A percentile compares a stretch with the other conserved stretches of the same genome.
These are phyloP conservation scores for Temnothorax curvispinosus DNA, from an alignment of 1,140 invertebrate genomes.

Conservation along the genomic window DNA sequence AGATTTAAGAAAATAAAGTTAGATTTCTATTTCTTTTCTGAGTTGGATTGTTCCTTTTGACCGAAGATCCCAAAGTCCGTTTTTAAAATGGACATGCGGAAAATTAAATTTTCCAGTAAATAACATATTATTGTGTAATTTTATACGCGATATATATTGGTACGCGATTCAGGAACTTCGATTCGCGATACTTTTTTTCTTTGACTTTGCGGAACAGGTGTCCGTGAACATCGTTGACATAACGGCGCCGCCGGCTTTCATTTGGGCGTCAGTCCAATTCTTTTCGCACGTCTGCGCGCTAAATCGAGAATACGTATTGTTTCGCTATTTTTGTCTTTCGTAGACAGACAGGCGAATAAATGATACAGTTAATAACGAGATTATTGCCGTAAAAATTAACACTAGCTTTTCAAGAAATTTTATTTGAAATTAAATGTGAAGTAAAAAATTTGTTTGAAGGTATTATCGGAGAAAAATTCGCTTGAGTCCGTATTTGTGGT, in stretches of 20 bases:
- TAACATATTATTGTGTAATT: not conserved
- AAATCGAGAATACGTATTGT: constrained; percentile 35
- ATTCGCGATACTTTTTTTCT: not conserved
- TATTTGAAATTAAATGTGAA: not conserved
- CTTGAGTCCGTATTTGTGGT: not conserved
- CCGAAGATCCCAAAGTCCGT: not conserved
- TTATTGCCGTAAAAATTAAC: not conserved
- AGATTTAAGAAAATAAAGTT: constrained; percentile 8
- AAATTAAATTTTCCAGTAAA: not conserved
- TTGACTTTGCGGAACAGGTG: constrained; percentile 45
- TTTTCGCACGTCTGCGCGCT: constrained; percentile 17
- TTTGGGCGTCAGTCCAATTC: constrained; percentile 51
- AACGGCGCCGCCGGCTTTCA: not conserved
- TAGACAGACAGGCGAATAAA: constrained; percentile 1
- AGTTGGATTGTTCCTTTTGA: not conserved
- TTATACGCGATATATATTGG: not conserved
- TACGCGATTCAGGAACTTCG: not conserved
- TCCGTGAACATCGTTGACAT: constrained; percentile 18
- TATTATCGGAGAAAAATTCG: not conserved
- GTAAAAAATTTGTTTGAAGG: not conserved
- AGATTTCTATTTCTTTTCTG: not conserved
- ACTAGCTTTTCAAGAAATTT: not conserved
- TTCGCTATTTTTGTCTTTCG: constrained; percentile 31
- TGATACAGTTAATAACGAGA: not conserved
- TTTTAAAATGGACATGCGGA: not conserved